phyloP scores from a whole-genome alignment of 2,888 invertebrate genomes.

The Aphidius colemani region DNA sequence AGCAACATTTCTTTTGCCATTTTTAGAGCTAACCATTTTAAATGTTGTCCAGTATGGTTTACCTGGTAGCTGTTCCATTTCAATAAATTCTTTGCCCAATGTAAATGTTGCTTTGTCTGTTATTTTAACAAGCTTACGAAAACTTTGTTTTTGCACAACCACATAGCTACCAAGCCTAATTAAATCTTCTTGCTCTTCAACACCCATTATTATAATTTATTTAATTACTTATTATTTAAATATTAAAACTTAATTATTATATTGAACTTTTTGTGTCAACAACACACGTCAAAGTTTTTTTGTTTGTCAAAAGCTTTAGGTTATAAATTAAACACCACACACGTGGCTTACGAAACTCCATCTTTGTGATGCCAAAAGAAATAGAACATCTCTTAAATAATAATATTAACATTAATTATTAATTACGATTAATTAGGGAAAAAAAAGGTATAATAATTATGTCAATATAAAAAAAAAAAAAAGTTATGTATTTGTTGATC shows the following conservation, averaged over 20 bases:
- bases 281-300: no score
- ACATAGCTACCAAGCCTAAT: conserved; percentile 75
- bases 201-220: conserved; percentile 19
- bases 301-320: neutral
- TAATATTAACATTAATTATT: no score
- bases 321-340: neutral
- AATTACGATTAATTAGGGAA: no score
- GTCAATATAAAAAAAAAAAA: no score
- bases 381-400: no score
- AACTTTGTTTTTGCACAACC: conserved; percentile 77
- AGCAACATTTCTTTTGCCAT: conserved; percentile 37
- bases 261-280: no score
- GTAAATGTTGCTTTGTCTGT: conserved; percentile 68
- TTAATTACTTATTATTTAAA: neutral
- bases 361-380: no score
- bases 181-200: conserved; percentile 43
- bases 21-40: conserved; percentile 71
- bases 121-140: conserved; percentile 77
- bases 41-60: conserved; percentile 76
- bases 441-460: no score
- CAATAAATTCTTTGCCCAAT: conserved; percentile 73
- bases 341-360: no score
- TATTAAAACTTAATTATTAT: no score
- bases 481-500: no score
- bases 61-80: conserved; percentile 70